Conservation (phyloP, 2,797 vertebrate genomes). For the Meriones psammophilus region DNA sequence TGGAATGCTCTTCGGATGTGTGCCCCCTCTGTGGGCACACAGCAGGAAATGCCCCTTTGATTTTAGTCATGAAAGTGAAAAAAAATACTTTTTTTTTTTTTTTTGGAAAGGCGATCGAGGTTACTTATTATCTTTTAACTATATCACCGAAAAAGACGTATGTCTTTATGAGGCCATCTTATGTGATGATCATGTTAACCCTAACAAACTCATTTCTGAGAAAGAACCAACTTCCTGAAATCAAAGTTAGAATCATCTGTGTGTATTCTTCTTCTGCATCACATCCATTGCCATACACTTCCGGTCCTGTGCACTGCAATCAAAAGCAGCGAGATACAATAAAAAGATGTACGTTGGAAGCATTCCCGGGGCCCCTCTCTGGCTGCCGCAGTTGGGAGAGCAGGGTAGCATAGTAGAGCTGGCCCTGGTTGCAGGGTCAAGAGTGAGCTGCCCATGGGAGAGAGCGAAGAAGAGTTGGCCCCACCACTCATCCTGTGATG, state of each 20-base stretch:
- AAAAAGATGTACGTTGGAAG: not conserved
- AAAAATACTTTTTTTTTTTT: not conserved
- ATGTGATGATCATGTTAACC: not conserved
- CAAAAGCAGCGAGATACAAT: not conserved
- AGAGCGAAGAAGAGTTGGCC: too few relatives aligned
- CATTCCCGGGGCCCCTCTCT: not conserved
- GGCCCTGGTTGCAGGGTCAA: not conserved
- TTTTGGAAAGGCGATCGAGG: not conserved
- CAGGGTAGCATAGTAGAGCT: not conserved
- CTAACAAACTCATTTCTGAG: not conserved
- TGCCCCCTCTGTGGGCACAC: accelerated
- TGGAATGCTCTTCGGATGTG: not conserved
- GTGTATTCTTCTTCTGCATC: not conserved
- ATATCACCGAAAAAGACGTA: not conserved
- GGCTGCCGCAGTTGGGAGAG: not conserved
- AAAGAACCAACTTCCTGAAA: constrained; percentile 39
- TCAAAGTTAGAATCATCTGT: not conserved
- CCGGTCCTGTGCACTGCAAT: not conserved
- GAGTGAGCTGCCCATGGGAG: not conserved
- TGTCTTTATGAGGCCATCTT: not conserved
- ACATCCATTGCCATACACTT: not conserved
- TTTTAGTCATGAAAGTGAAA: constrained; percentile 10
- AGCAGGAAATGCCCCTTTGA: not conserved
- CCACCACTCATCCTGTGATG: too few relatives aligned
- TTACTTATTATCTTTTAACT: not conserved